phyloP scores from a whole-genome alignment of 2,113 vertebrate genomes.

The Glareola pratincola region DNA sequence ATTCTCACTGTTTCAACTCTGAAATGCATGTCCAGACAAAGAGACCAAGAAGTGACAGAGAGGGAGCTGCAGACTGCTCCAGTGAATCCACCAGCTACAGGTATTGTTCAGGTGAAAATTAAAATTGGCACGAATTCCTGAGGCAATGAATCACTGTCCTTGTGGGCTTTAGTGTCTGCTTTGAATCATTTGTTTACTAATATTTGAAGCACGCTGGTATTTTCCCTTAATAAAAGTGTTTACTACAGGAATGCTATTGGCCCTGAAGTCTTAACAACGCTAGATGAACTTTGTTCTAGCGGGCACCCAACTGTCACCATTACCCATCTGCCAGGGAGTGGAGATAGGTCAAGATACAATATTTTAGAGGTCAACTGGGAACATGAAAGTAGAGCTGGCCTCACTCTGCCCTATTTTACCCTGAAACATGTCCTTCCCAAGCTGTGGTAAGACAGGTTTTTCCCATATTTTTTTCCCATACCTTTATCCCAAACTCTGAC shows the following conservation, averaged over 20 bases:
- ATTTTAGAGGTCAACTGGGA: neutral
- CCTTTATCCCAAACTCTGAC: neutral
- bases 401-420: neutral
- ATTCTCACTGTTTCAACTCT: neutral
- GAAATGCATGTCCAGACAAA: neutral
- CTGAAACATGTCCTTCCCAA: neutral
- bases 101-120: conserved; percentile 13
- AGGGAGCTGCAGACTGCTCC: conserved; percentile 23
- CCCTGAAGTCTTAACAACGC: neutral
- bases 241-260: neutral
- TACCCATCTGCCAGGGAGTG: neutral
- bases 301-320: neutral
- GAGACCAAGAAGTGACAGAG: neutral
- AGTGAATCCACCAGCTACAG: neutral
- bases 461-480: neutral
- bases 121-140: neutral
- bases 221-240: conserved; percentile 31
- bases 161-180: conserved; percentile 30
- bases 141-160: conserved; percentile 11
- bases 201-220: neutral
- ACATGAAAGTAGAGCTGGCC: neutral
- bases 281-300: neutral
- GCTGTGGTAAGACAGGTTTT: neutral
- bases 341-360: neutral
- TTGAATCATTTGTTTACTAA: conserved; percentile 52